Base-by-base conservation (phyloP, 2,888 invertebrate genomes). In the Ethmia dodecea region DNA sequence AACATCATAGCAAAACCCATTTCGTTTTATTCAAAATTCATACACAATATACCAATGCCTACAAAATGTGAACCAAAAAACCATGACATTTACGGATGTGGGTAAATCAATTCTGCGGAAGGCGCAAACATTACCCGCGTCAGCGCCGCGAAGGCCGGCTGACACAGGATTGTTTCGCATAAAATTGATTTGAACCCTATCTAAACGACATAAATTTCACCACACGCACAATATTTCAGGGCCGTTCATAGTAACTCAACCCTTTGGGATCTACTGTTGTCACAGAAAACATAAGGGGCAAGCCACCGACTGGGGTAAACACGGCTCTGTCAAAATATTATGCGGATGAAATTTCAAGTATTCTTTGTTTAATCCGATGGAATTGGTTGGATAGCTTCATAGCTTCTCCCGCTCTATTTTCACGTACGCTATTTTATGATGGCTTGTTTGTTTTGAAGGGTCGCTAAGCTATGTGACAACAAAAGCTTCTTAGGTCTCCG, bases 51-150 rank as follows among this genome's bases (percentile, higher is more conserved):
- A 24, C 11, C 28, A 35, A 28, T 32, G 34, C 22, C 15, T 27
- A 38, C 31, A 38, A 31, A 31, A 41, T 51, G 53, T 41, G 57
- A 52, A 56, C 56, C 59, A 55, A 67, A 75, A 76, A 68, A 67
- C 53, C 57, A 58, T 73, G 76, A 76, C 76, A 68, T 72, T 68
- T 69, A 74, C 71, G 68, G 75, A 79, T 77, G 71, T 77, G 79
- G 76, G 78, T 72, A 70, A 78, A 77, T 77, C 76, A 75, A 76
- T 78, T 74, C 67, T 49, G 55, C 59, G 60, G 60, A 57, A 57
- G 63, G 43, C 53, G 64, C 68, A 71, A 75, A 78, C 75, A 71
- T 59, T 58, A 74, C 79, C 76, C 74, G 56, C 69, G 77, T 80
- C 78, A 76, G 60, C 63, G 57, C 20, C n/a, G n/a, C n/a, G n/a